Conservation (phyloP, 2,113 vertebrate species). For the Menura novaehollandiae region DNA sequence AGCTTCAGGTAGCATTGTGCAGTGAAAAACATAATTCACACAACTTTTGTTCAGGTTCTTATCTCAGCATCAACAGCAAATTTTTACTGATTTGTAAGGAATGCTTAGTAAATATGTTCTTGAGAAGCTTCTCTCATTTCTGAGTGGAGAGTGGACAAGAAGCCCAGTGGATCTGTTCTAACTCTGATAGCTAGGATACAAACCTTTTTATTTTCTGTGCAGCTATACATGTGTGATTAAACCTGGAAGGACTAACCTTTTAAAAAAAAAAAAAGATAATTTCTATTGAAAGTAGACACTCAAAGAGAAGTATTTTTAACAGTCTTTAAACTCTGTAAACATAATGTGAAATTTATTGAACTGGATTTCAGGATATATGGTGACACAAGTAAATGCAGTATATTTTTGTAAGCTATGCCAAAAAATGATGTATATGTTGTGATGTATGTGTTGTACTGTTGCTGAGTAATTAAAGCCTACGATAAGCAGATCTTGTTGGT, state of each 20-base stretch:
- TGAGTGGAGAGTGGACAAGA: neutral
- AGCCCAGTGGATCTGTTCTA: neutral
- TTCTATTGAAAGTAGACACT: neutral
- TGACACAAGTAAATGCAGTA: neutral
- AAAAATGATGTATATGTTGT: neutral
- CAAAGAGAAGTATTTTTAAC: neutral
- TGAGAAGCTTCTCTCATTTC: neutral
- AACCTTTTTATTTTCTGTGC: neutral
- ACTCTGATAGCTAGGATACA: neutral
- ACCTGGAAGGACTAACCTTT: neutral
- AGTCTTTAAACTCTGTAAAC: neutral
- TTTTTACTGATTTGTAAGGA: neutral
- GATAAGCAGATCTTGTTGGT: neutral
- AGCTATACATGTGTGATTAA: neutral
- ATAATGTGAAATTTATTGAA: neutral
- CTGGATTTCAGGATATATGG: neutral
- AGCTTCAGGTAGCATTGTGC: neutral
- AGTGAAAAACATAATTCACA: neutral
- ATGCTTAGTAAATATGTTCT: neutral
- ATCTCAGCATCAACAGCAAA: neutral
- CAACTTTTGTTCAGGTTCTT: neutral
- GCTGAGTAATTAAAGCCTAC: neutral
- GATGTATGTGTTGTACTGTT: neutral
- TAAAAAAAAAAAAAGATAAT: neutral
- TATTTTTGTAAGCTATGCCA: neutral